Percentiles rank a stretch among this genome's conserved stretches.
These are phyloP conservation scores for Menidia menidia DNA, from an alignment of 2,797 vertebrate genomes.

Conservation along the genomic window DNA sequence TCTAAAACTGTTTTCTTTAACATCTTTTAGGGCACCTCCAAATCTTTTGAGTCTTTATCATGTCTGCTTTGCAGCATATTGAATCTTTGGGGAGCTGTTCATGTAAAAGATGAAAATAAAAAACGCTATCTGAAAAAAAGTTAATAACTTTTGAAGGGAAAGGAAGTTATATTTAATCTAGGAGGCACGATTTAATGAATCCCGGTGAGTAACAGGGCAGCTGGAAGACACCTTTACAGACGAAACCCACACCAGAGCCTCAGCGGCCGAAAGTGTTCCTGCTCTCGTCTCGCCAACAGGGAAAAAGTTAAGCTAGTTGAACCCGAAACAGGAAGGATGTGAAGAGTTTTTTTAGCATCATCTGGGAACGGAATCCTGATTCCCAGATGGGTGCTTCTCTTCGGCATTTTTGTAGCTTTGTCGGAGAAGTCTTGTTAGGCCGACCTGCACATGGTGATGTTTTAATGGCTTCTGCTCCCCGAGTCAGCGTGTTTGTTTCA, in stretches of 20 bases:
- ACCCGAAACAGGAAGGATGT: constrained; percentile 78
- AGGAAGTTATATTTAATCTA: constrained; percentile 18
- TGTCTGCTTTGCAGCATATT: background rate
- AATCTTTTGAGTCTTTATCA: background rate
- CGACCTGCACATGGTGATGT: constrained; percentile 71
- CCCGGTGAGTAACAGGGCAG: constrained; percentile 8
- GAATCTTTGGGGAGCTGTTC: constrained; percentile 7
- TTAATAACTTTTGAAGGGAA: constrained; percentile 19
- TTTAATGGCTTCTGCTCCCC: constrained; percentile 71
- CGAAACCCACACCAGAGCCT: constrained; percentile 54
- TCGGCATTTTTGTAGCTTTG: constrained; percentile 64
- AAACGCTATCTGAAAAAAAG: constrained; percentile 3
- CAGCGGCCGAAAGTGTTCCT: constrained; percentile 45
- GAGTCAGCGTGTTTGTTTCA: constrained; percentile 69
- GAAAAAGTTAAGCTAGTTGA: constrained; percentile 61
- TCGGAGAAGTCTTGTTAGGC: constrained; percentile 72
- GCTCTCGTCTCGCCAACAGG: constrained; percentile 24
- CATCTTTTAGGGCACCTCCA: background rate
- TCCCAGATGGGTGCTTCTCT: constrained; percentile 72
- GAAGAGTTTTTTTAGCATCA: constrained; percentile 60
- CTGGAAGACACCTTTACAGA: constrained; percentile 41
- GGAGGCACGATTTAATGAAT: constrained; percentile 35
- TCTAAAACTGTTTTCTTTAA: background rate
- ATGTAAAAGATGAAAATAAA: constrained; percentile 12
- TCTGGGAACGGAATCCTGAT: constrained; percentile 58